A percentile compares a stretch with the other conserved stretches of the same genome.
These are phyloP conservation scores for Laothoe populi DNA, from an alignment of 2,888 invertebrate genomes.

Conservation along the genomic window DNA sequence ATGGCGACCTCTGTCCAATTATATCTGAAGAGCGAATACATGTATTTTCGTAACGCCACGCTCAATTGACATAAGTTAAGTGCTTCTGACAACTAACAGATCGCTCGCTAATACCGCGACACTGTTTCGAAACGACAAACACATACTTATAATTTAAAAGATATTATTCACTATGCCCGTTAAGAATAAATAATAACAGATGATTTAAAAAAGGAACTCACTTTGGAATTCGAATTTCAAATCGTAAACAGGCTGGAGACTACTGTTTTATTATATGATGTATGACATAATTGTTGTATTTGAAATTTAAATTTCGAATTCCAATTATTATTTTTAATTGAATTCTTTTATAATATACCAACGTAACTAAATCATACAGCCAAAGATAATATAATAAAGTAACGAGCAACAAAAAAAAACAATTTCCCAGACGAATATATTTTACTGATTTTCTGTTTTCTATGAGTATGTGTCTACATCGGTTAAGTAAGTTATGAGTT, in stretches of 20 bases:
- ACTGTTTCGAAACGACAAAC: slow-evolving; percentile 24
- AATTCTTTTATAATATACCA: not conserved
- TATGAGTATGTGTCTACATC: not conserved
- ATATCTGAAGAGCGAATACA: slow-evolving; percentile 39
- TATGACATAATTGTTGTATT: not conserved
- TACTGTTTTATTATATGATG: too few species aligned
- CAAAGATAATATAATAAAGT: not conserved
- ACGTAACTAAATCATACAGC: slow-evolving; percentile 1
- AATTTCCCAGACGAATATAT: too few species aligned
- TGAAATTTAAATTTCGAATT: too few species aligned
- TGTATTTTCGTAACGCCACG: slow-evolving; percentile 47
- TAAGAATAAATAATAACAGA: not conserved
- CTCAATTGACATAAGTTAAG: slow-evolving; percentile 42
- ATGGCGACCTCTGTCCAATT: slow-evolving; percentile 50
- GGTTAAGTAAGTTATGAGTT: slow-evolving; percentile 24
- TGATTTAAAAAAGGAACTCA: not conserved
- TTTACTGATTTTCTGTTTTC: not conserved
- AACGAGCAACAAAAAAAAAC: too few species aligned
- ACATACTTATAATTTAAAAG: slow-evolving; percentile 15
- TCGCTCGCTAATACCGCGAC: slow-evolving; percentile 28
- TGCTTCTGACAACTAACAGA: slow-evolving; percentile 41
- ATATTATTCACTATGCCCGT: slow-evolving; percentile 26
- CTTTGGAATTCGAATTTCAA: too few species aligned
- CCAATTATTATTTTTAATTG: too few species aligned
- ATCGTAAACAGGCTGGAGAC: too few species aligned